These are phyloP conservation scores for Masnerella sp. DNA, from an alignment of 2,888 invertebrate species.

Conservation along the genomic window DNA sequence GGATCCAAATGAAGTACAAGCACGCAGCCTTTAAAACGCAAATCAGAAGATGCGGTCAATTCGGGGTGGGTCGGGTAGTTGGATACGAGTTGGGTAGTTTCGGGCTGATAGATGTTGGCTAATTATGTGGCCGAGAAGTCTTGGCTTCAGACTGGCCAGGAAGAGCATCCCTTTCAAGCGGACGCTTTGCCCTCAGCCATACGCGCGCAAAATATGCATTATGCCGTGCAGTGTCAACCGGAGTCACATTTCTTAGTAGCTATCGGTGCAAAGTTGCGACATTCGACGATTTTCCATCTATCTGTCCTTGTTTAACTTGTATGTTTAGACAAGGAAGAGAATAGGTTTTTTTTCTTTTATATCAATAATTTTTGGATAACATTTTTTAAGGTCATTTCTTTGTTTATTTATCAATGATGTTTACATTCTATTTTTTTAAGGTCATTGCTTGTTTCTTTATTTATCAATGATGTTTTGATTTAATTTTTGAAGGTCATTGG, in stretches of 20 bases:
- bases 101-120: slow-evolving; percentile 78
- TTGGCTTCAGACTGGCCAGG: slow-evolving; percentile 67
- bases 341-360: too few species aligned
- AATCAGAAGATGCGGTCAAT: slow-evolving; percentile 61
- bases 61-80: slow-evolving; percentile 68
- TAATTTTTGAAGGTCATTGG: too few species aligned
- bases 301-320: too few species aligned
- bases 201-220: slow-evolving; percentile 57
- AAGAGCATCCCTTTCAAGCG: slow-evolving; percentile 69
- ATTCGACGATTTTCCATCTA: too few species aligned
- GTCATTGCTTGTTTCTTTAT: too few species aligned
- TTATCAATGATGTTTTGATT: too few species aligned
- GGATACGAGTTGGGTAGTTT: slow-evolving; percentile 75
- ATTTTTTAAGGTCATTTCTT: too few species aligned
- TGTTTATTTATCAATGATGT: too few species aligned
- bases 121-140: slow-evolving; percentile 77
- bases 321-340: too few species aligned
- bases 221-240: slow-evolving; percentile 38
- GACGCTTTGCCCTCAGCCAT: slow-evolving; percentile 64
- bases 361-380: too few species aligned
- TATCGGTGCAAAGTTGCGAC: too few species aligned
- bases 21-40: slow-evolving; percentile 58
- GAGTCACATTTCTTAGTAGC: slow-evolving; percentile 54
- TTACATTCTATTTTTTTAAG: too few species aligned
- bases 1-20: slow-evolving; percentile 50